phyloP scores from a whole-genome alignment of 2,797 vertebrate species.

The Trachurus trachurus region DNA sequence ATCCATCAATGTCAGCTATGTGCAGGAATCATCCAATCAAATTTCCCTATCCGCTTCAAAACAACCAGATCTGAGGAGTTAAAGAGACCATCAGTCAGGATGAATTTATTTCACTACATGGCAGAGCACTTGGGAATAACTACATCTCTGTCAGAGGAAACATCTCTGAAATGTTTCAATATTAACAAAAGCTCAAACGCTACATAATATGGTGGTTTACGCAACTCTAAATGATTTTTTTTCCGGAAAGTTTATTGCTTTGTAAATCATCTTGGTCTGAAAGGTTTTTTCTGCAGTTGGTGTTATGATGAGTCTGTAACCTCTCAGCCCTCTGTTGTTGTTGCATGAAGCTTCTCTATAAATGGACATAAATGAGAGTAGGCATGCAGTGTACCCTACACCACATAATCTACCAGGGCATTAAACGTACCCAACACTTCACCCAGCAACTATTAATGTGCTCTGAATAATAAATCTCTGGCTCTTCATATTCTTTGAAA shows the following conservation, averaged over 20 bases:
- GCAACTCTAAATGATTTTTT: neutral
- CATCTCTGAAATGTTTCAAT: neutral
- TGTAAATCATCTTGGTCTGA: neutral
- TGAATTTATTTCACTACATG: constrained; percentile 28
- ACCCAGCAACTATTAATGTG: neutral
- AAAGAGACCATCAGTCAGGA: constrained; percentile 30
- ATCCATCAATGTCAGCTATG: constrained; percentile 14
- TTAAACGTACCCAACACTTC: neutral
- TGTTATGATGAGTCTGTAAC: constrained; percentile 4
- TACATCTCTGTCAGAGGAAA: constrained; percentile 13
- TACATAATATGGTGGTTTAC: neutral
- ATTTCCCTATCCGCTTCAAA: constrained; percentile 4
- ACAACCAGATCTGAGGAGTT: constrained; percentile 38
- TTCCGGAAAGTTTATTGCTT: neutral
- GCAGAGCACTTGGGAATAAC: constrained; percentile 12
- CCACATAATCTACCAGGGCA: neutral
- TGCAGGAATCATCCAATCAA: constrained; percentile 25
- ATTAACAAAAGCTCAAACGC: neutral
- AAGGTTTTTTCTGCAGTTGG: constrained; percentile 18
- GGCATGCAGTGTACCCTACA: neutral
- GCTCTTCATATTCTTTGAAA: neutral
- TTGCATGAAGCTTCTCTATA: constrained; percentile 22
- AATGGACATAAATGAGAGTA: constrained; percentile 29
- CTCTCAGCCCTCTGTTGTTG: constrained; percentile 11
- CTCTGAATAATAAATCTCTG: constrained; percentile 1